These are phyloP conservation scores for Leptopilina clavipes DNA, from an alignment of 1,140 invertebrate genomes.

Conservation along the genomic window DNA sequence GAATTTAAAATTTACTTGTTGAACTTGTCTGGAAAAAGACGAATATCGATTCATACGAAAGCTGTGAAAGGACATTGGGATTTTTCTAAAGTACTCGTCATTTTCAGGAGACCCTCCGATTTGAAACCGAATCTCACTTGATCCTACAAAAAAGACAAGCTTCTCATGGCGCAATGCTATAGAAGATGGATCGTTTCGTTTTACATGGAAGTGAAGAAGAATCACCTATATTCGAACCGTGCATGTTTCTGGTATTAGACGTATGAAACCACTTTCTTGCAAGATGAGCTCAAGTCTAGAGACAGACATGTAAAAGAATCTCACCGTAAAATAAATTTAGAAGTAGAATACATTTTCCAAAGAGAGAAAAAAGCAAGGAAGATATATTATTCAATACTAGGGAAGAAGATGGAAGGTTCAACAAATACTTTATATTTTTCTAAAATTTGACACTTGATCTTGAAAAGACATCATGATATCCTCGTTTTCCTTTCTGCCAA, in stretches of 20 bases:
- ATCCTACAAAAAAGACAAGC: conserved; percentile 23
- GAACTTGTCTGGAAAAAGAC: background rate
- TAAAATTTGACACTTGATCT: background rate
- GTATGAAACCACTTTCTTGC: conserved; percentile 21
- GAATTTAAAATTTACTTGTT: background rate
- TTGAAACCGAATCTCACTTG: conserved; percentile 37
- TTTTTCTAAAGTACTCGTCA: conserved; percentile 42
- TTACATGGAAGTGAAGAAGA: conserved; percentile 25
- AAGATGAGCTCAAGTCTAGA: background rate
- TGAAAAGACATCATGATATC: too few relatives aligned
- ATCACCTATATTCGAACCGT: conserved; percentile 20
- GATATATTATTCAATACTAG: background rate
- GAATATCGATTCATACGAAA: conserved; percentile 37
- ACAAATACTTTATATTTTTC: background rate
- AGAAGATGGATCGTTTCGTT: conserved; percentile 38
- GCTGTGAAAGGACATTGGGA: background rate
- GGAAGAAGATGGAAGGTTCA: background rate
- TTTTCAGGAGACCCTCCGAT: conserved; percentile 39
- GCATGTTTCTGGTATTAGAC: conserved; percentile 29
- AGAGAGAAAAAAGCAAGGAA: background rate
- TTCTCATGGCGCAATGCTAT: conserved; percentile 27
- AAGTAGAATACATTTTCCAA: conserved; percentile 39
- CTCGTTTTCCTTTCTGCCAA: too few relatives aligned
- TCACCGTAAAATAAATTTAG: conserved; percentile 21
- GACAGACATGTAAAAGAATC: conserved; percentile 23